phyloP scores from a whole-genome alignment of 2,888 invertebrate species.

The Hirtodrosophila trivittata region DNA sequence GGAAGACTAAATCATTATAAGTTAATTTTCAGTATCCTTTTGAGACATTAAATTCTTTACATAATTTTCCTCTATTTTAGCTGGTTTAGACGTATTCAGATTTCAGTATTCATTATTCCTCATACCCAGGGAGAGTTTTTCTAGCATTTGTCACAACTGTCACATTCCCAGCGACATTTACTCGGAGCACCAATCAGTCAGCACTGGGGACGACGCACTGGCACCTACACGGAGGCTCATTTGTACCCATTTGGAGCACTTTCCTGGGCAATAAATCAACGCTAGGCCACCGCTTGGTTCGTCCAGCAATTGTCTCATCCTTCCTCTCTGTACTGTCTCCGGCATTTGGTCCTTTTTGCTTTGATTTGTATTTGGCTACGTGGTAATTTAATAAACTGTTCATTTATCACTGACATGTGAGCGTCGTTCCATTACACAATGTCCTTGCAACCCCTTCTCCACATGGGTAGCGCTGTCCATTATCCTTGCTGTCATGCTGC shows the following conservation, averaged over 20 bases:
- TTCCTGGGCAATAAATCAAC: conserved; percentile 42
- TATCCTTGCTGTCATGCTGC: conserved; percentile 6
- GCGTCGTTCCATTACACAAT: conserved; percentile 39
- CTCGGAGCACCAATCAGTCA: conserved; percentile 3
- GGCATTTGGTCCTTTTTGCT: conserved; percentile 8
- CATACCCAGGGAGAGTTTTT: too few relatives aligned
- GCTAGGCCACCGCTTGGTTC: conserved; percentile 1
- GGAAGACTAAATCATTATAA: too few relatives aligned
- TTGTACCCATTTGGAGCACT: conserved; percentile 45
- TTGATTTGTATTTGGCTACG: conserved; percentile 66
- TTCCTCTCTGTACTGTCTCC: background rate
- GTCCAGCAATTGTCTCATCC: background rate
- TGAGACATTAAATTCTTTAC: too few relatives aligned
- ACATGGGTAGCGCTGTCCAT: background rate
- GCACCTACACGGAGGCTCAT: conserved; percentile 9
- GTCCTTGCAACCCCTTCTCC: conserved; percentile 8
- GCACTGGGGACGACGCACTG: background rate
- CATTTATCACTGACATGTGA: conserved; percentile 70
- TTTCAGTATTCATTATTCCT: too few relatives aligned
- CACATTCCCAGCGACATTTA: background rate
- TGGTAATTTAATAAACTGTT: conserved; percentile 73
- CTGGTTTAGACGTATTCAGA: too few relatives aligned
- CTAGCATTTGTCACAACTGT: conserved; percentile 5
- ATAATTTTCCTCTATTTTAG: too few relatives aligned
- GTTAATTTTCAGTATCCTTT: too few relatives aligned